Conservation (phyloP, 2,888 invertebrate species). For the Iselma pallidipennis region DNA sequence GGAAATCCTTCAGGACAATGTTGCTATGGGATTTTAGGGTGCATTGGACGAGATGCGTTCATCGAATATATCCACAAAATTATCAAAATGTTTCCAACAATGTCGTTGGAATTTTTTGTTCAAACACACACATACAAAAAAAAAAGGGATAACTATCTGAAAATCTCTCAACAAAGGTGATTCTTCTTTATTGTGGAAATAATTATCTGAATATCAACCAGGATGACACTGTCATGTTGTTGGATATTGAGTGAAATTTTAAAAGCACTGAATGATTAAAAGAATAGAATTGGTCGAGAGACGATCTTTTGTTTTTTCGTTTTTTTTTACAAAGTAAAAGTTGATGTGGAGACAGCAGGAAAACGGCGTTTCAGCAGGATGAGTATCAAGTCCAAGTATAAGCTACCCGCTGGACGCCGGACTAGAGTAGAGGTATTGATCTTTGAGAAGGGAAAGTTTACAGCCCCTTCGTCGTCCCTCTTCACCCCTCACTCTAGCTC, state of each 20-base stretch:
- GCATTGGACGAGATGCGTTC: conserved; percentile 8
- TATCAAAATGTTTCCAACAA: too few relatives aligned
- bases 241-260: too few relatives aligned
- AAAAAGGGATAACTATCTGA: neutral
- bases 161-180: conserved; percentile 7
- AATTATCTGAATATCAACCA: too few relatives aligned
- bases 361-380: conserved; percentile 20
- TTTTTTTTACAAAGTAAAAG: neutral
- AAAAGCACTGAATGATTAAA: conserved; percentile 19
- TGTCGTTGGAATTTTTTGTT: too few relatives aligned
- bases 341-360: conserved; percentile 15
- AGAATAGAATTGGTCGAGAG: neutral
- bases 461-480: conserved; percentile 48
- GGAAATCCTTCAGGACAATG: conserved; percentile 27
- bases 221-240: too few relatives aligned
- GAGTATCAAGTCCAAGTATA: conserved; percentile 42
- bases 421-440: conserved; percentile 58
- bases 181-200: too few relatives aligned
- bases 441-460: conserved; percentile 60
- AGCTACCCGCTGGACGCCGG: conserved; percentile 50
- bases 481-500: conserved; percentile 33
- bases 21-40: conserved; percentile 18
- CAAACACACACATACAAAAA: neutral
- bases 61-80: too few relatives aligned
- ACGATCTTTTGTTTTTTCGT: neutral